These are phyloP conservation scores for Lithodes maja DNA, from an alignment of 2,888 invertebrate species.

Conservation along the genomic window DNA sequence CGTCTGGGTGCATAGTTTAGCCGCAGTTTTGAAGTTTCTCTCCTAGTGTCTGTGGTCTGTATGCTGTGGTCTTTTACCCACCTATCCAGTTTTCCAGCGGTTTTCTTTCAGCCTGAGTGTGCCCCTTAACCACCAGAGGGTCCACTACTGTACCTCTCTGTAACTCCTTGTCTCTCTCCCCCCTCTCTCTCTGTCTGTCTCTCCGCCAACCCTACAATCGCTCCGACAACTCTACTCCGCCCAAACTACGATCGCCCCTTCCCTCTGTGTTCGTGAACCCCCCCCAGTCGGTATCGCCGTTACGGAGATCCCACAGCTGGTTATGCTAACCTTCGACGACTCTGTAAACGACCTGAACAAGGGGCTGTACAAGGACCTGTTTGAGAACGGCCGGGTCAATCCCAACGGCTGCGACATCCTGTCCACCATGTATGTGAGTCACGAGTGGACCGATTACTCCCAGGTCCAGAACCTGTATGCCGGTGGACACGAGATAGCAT, in stretches of 20 bases:
- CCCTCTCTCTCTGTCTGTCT: neutral
- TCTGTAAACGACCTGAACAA: conserved; percentile 96
- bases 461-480: conserved; percentile 97
- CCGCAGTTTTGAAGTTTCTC: neutral
- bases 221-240: neutral
- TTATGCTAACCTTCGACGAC: conserved; percentile 94
- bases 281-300: conserved; percentile 24
- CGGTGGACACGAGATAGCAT: conserved; percentile 97
- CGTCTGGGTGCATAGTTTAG: neutral
- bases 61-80: neutral
- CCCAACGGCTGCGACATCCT: conserved; percentile 79
- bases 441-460: conserved; percentile 97
- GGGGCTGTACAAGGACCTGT: conserved; percentile 90
- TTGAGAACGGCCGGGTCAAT: conserved; percentile 92
- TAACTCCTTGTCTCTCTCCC: neutral
- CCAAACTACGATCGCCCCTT: neutral
- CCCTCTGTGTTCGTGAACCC: neutral
- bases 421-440: conserved; percentile 78
- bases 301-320: conserved; percentile 89
- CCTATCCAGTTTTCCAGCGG: neutral
- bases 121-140: neutral
- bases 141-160: neutral
- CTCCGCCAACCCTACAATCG: neutral
- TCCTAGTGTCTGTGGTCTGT: neutral
- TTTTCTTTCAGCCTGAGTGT: conserved; percentile 31